Evolutionary conservation across 2,797 vertebrate species (phyloP).

Genomic region (Parauchenoglanis punctatus): DNA sequence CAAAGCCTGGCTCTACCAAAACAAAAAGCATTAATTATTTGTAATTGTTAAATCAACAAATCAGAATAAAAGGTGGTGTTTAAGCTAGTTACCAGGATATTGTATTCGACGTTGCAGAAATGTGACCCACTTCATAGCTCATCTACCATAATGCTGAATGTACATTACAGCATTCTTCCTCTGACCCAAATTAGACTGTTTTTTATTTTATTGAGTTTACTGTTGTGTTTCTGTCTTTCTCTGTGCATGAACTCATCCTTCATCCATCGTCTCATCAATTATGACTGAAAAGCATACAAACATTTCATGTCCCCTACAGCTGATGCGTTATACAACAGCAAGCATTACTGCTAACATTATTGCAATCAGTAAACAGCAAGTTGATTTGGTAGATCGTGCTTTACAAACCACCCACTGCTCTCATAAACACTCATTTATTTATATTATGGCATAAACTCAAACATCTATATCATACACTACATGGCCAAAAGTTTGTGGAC

Average conservation of each 20-base stretch:
- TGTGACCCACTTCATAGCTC: not conserved
- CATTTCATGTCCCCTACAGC: not conserved
- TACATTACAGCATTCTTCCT: not conserved
- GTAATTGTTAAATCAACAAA: no score
- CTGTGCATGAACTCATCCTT: not conserved
- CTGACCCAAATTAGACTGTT: not conserved
- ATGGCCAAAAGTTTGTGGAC: not conserved
- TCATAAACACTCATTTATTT: not conserved
- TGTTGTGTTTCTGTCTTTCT: not conserved
- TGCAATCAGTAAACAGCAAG: not conserved
- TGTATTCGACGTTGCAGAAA: not conserved
- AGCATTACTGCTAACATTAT: not conserved
- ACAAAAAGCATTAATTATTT: not conserved
- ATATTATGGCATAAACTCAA: not conserved
- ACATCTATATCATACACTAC: not conserved
- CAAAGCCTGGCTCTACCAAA: not conserved
- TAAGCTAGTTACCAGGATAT: not conserved
- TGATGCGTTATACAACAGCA: not conserved
- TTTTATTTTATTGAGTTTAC: not conserved
- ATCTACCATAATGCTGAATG: not conserved
- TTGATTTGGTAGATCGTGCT: not conserved
- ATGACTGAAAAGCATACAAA: not conserved
- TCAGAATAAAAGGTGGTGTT: no score
- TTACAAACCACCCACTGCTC: not conserved
- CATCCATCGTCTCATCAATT: not conserved